A percentile compares a stretch with the other conserved stretches of the same genome.
phyloP scores from a whole-genome alignment of 2,797 vertebrate genomes.

The Cynopterus sphinx region DNA sequence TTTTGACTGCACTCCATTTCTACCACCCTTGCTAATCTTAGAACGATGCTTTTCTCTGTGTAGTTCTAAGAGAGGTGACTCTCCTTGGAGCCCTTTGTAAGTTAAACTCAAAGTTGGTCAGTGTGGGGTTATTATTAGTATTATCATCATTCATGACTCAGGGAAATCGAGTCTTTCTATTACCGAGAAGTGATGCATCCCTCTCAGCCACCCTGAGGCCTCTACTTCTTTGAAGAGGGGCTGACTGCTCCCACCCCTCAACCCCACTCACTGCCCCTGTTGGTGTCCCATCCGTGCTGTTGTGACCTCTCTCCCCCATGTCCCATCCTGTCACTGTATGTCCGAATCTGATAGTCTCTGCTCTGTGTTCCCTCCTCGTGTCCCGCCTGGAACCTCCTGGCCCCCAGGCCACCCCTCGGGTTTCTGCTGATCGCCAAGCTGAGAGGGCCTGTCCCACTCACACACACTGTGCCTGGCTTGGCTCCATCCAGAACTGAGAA shows the following conservation, averaged over 20 bases:
- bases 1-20: background rate
- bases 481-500: background rate
- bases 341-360: constrained; percentile 83
- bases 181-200: background rate
- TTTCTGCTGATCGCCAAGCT: constrained; percentile 57
- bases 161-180: background rate
- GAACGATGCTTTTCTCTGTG: background rate
- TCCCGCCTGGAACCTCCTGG: constrained; percentile 81
- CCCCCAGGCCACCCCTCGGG: background rate
- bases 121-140: background rate
- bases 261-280: constrained; percentile 84
- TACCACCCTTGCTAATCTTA: background rate
- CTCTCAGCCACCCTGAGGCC: background rate
- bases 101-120: background rate
- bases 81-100: background rate
- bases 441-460: constrained; percentile 56
- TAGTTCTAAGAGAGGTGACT: background rate
- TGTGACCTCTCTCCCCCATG: constrained; percentile 82
- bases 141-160: background rate
- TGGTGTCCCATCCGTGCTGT: constrained; percentile 85
- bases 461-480: background rate
- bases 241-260: constrained; percentile 55
- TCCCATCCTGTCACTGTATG: constrained; percentile 85
- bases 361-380: constrained; percentile 84
- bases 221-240: background rate